Evolutionary conservation across 2,113 vertebrate species (phyloP).

Genomic region (Gopherus evgoodei): DNA sequence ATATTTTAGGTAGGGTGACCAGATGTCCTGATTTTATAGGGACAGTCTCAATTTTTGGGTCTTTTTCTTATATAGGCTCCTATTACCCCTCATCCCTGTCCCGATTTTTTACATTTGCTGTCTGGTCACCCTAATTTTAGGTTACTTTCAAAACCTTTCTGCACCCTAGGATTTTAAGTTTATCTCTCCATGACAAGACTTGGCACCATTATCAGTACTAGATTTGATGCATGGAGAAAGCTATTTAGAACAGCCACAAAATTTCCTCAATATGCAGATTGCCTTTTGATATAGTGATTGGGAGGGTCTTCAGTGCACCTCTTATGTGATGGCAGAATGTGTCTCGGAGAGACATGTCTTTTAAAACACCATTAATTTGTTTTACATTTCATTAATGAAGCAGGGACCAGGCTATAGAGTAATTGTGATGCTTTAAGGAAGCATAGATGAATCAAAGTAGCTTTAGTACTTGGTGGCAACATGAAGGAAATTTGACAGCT

Average conservation of each 20-base stretch:
- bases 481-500: background rate
- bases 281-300: background rate
- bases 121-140: background rate
- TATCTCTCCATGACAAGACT: background rate
- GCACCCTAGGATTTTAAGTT: background rate
- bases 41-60: too few relatives aligned
- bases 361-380: background rate
- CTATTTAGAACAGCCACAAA: too few relatives aligned
- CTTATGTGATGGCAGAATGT: background rate
- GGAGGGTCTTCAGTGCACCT: background rate
- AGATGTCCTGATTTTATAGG: too few relatives aligned
- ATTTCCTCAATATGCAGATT: background rate
- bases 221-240: background rate
- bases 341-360: background rate
- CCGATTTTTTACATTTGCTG: too few relatives aligned
- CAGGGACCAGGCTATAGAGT: background rate
- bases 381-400: background rate
- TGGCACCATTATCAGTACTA: background rate
- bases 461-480: background rate
- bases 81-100: too few relatives aligned
- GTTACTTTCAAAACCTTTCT: background rate
- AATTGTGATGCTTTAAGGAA: background rate
- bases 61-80: too few relatives aligned
- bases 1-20: background rate
- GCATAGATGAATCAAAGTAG: background rate